Evolutionary conservation across 1,140 invertebrate genomes (phyloP).

Genomic region (Zaprionus camerounensis): DNA sequence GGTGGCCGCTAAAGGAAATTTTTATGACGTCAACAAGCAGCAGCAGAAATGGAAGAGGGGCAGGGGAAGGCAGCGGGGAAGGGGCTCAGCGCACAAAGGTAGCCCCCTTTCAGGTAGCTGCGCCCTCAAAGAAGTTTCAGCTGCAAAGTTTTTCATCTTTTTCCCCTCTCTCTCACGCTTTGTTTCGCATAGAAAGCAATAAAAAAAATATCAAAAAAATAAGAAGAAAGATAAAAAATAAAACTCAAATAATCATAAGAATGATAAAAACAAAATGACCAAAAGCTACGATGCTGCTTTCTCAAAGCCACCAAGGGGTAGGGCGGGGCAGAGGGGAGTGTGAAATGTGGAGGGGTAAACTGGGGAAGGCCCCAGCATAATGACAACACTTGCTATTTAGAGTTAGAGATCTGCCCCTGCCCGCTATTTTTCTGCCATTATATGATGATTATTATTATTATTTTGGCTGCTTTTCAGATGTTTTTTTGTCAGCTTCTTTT

Average conservation of each 20-base stretch:
- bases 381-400: slow-evolving; percentile 38
- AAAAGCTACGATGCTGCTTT: slow-evolving; percentile 36
- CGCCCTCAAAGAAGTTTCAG: slow-evolving; percentile 28
- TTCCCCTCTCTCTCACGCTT: slow-evolving; percentile 15
- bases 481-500: background rate
- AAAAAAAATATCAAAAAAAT: slow-evolving; percentile 52
- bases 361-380: background rate
- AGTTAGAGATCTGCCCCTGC: background rate
- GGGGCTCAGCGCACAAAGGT: slow-evolving; percentile 16
- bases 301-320: background rate
- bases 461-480: slow-evolving; percentile 47
- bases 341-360: background rate
- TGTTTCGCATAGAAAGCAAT: slow-evolving; percentile 50
- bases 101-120: slow-evolving; percentile 18
- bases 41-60: slow-evolving; percentile 21
- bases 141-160: slow-evolving; percentile 48
- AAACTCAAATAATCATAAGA: slow-evolving; percentile 39
- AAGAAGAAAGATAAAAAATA: slow-evolving; percentile 31
- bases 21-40: slow-evolving; percentile 69
- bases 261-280: slow-evolving; percentile 32
- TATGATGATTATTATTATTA: background rate
- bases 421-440: background rate
- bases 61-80: slow-evolving; percentile 37
- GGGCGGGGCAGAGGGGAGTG: background rate
- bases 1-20: slow-evolving; percentile 68